Conservation (phyloP, 2,113 vertebrate species). For the Steatornis caripensis region DNA sequence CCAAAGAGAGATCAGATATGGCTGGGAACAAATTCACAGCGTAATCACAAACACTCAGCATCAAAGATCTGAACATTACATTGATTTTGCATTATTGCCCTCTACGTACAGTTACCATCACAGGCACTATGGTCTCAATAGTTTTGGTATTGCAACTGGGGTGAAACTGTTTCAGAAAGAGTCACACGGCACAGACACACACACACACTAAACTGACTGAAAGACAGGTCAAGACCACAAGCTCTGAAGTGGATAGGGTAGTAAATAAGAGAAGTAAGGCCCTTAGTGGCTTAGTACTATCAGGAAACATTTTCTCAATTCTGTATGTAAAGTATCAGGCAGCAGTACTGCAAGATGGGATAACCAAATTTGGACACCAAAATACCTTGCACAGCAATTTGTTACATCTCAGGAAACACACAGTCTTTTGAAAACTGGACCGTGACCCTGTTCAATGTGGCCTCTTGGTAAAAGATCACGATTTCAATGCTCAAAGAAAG, state of each 20-base stretch:
- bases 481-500: neutral
- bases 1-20: neutral
- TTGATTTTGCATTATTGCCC: neutral
- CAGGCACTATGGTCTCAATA: fast-evolving
- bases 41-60: neutral
- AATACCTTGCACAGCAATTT: neutral
- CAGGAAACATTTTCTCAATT: neutral
- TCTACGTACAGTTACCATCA: neutral
- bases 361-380: neutral
- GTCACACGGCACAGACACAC: neutral
- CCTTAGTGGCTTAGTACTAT: neutral
- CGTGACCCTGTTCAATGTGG: neutral
- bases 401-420: neutral
- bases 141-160: neutral
- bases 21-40: neutral
- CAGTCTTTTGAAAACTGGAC: neutral
- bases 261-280: neutral
- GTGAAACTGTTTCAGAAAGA: neutral
- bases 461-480: neutral
- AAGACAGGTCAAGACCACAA: neutral
- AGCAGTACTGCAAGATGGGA: neutral
- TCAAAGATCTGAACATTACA: neutral
- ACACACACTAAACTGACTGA: neutral
- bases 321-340: neutral
- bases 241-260: neutral